These are phyloP conservation scores for Dicerorhinus sumatrensis DNA, from an alignment of 2,113 vertebrate genomes.

Conservation along the genomic window DNA sequence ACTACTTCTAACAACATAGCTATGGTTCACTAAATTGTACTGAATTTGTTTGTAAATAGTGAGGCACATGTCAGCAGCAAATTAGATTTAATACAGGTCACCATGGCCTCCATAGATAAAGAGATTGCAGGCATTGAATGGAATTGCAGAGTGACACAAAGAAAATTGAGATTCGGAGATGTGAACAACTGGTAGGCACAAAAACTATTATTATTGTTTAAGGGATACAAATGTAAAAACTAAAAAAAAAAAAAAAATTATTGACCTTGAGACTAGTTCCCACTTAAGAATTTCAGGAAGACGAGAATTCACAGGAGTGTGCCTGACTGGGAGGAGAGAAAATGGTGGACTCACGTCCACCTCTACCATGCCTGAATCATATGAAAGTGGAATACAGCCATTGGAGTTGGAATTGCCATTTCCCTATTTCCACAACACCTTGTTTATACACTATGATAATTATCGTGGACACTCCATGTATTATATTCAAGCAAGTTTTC, in stretches of 20 bases:
- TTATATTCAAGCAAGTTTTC: neutral
- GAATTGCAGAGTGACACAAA: neutral
- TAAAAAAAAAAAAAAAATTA: neutral
- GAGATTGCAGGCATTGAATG: neutral
- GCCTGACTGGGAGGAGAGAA: neutral
- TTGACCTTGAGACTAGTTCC: neutral
- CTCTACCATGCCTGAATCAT: neutral
- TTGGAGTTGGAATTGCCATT: neutral
- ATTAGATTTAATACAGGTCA: slow-evolving; percentile 38
- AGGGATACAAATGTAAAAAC: neutral
- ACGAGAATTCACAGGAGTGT: neutral
- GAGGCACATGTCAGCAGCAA: slow-evolving; percentile 38
- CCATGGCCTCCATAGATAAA: neutral
- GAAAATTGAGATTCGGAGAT: slow-evolving; percentile 59
- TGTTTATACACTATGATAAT: neutral
- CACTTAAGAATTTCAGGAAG: neutral
- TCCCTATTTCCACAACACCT: neutral
- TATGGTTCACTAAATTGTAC: neutral
- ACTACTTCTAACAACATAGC: neutral
- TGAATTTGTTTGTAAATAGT: slow-evolving; percentile 51
- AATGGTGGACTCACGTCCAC: neutral
- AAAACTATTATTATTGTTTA: neutral
- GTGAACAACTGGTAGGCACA: neutral
- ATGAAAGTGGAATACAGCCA: neutral
- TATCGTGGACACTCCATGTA: neutral